Evolutionary conservation across 2,888 invertebrate species (phyloP).

Genomic region (Neria commutata): DNA sequence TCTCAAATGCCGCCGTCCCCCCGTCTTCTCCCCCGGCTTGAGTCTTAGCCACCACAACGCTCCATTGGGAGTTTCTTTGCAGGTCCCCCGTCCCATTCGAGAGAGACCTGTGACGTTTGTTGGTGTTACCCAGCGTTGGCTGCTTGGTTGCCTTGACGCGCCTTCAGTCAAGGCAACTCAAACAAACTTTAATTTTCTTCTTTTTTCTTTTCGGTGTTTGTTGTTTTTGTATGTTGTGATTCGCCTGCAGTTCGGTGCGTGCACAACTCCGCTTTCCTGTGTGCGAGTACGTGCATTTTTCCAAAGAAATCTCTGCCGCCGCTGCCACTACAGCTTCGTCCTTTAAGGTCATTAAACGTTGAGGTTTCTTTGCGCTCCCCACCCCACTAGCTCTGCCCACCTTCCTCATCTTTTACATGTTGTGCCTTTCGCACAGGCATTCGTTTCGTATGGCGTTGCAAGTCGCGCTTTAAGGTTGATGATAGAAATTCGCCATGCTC

Average conservation of each 20-base stretch:
- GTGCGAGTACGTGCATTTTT: too few species aligned
- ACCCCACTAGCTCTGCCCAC: too few species aligned
- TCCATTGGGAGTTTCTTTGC: background rate
- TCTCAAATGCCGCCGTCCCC: background rate
- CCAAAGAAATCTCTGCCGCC: background rate
- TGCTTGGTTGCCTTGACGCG: too few species aligned
- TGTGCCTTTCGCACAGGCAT: too few species aligned
- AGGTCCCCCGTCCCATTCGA: background rate
- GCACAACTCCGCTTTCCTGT: background rate
- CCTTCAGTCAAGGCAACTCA: background rate
- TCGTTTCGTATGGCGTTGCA: too few species aligned
- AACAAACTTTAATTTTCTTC: background rate
- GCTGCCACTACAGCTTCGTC: conserved; percentile 45
- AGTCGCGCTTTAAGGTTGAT: too few species aligned
- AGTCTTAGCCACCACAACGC: background rate
- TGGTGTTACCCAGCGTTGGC: too few species aligned
- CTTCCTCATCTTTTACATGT: too few species aligned
- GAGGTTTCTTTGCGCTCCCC: conserved; percentile 32
- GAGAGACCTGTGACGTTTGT: too few species aligned
- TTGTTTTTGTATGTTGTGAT: background rate
- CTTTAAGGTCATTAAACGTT: conserved; percentile 56
- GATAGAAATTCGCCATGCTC: too few species aligned
- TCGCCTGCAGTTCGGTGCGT: background rate
- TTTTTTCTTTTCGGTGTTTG: background rate
- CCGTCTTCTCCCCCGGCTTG: background rate